Base-by-base conservation (phyloP, 2,797 vertebrate genomes). In the Macroramphosus scolopax region DNA sequence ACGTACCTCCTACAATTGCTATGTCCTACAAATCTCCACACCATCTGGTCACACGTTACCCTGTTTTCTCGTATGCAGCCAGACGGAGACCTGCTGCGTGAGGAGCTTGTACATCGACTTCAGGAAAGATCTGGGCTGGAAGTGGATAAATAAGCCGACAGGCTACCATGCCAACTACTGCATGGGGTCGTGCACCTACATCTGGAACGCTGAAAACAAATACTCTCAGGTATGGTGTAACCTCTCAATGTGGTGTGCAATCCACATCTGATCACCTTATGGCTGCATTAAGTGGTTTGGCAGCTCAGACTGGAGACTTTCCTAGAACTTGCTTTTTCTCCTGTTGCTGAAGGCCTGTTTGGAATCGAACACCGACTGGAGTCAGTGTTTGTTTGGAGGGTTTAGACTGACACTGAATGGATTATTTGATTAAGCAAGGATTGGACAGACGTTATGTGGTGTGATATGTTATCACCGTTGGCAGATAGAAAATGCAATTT, bases 151-250 rank as follows among this genome's bases (percentile, higher is more conserved):
- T 5, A 85, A 92, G 47, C 95, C 95, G 10, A 89, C 91, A 13
- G 95, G 94, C 20, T 96, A 97, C 82, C 81, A 82, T 0, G 95
- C 95, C 56, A 95, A 96, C 83, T 95, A 95, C 85, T 97, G 95
- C 81, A 89, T 94, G 85, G 95, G 95, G 0, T 91, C 92, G 48
- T 97, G 95, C 67, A 92, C 93, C 29, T 97, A 93, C 70, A 93
- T 97, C 79, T 92, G 94, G 93, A 94, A 91, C 9, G 72, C 91
- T 5, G 92, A 97, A 80, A 94, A 93, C 18, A 95, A 95, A 80
- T 94, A 96, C 70, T 93, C 91, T 55, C 92, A 92, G 92, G 95
- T 96, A 86, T 3, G 16, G 2, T 51, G 43, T 8, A 17, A 20
- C 49, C 39, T 13, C 8, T 38, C 16, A 5, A 6, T 14, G 18